Conservation (phyloP, 2,797 vertebrate genomes). For the Falco berigora region DNA sequence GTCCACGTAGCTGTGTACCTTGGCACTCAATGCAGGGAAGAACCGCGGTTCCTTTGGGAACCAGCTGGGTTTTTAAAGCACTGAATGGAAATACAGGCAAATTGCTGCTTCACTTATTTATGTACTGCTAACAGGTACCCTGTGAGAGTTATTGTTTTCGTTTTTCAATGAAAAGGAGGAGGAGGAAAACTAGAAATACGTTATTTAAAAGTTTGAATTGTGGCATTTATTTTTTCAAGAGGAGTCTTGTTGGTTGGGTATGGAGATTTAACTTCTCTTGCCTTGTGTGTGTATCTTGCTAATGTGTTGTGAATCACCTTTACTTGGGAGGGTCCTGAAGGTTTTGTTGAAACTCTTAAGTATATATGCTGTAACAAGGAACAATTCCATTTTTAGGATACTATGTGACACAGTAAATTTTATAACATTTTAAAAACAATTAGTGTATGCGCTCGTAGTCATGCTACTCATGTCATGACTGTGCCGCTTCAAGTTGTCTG, state of each 20-base stretch:
- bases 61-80: not conserved
- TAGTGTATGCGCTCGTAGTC: not conserved
- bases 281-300: not conserved
- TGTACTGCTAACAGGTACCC: not conserved
- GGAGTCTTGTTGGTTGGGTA: rapidly evolving
- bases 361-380: not conserved
- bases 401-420: not conserved
- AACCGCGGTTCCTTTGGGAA: not conserved
- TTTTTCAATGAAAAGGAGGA: not conserved
- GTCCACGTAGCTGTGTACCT: rapidly evolving
- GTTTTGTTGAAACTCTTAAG: not conserved
- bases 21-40: not conserved
- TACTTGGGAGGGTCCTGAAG: not conserved
- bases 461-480: not conserved
- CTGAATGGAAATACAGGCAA: not conserved
- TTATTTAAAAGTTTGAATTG: not conserved
- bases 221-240: not conserved
- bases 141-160: rapidly evolving
- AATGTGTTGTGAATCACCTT: not conserved
- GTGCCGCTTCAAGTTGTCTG: not conserved
- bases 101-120: not conserved
- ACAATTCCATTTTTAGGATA: not conserved
- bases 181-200: not conserved
- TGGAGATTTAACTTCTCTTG: not conserved
- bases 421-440: not conserved